Evolutionary conservation across 2,888 invertebrate genomes (phyloP), one percentile per base, ranked within the genome.

Genomic region (Lymantria dispar): DNA sequence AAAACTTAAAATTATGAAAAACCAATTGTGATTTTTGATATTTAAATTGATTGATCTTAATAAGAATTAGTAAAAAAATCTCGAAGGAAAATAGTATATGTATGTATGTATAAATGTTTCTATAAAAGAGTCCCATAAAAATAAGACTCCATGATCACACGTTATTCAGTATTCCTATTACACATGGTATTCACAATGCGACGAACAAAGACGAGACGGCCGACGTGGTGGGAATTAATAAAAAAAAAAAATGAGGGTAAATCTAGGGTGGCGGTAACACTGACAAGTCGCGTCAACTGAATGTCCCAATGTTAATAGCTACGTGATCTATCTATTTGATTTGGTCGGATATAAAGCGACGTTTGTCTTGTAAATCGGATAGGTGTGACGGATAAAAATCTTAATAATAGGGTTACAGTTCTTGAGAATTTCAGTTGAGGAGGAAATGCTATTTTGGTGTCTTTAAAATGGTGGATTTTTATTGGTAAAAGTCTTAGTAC

Each of bases 171-270:
- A 80, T 79, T 84, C 80, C 80, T 77, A 80, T 80, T 79, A 80
- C 78, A 81, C 71, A 78, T 75, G 22, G 2, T 74, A 78, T 80
- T 80, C 78, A 88, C 86, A 86, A 87, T 85, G 72, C 78, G 74
- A 83, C 77, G 84, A 84, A 86, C 83, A 88, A 87, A 86, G 82
- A 74, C 55, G 63, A 64, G 52, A 46, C 62, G 54, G 65, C 59
- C 74, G 74, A 89, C 90, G 90, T 87, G 88, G 73, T 56, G 76
- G 66, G 90, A 89, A 89, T 89, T 86, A 83, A 81, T 80, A 82
- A 68, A 5, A 22, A 22, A n/a, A n/a, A 83, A 83, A 86, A 83
- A 74, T 68, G 71, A 72, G 78, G 74, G 73, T 74, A 81, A 81
- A 79, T 72, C 72, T 76, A 72, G 82, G 82, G 84, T 74, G 83